These are phyloP conservation scores for Mimachlamys varia DNA, from an alignment of 2,888 invertebrate species.

Conservation along the genomic window DNA sequence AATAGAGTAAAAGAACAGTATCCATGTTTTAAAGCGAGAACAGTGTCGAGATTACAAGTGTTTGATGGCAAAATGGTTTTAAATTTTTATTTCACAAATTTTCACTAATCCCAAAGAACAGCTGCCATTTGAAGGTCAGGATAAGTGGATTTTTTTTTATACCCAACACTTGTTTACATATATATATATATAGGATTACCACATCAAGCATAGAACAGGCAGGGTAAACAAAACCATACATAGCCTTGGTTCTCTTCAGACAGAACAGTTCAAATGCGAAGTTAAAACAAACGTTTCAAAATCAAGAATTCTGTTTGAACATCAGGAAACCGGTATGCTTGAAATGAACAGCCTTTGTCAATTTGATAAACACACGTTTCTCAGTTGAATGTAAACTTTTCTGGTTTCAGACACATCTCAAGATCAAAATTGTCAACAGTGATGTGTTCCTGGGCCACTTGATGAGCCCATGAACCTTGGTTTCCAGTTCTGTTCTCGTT, in stretches of 20 bases:
- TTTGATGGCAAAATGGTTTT: not conserved
- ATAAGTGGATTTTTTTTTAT: not conserved
- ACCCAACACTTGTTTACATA: not conserved
- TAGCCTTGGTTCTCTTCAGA: not conserved
- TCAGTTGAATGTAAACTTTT: not conserved
- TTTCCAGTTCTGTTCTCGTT: not conserved
- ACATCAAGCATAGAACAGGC: not conserved
- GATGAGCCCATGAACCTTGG: not conserved
- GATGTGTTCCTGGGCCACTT: not conserved
- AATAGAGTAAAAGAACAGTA: too few species aligned
- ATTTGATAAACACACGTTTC: not conserved
- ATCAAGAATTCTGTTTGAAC: not conserved
- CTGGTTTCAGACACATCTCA: constrained; percentile 1
- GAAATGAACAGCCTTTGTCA: not conserved
- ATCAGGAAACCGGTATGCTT: not conserved
- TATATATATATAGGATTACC: not conserved
- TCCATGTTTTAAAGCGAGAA: not conserved
- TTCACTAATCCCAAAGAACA: not conserved
- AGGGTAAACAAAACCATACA: not conserved
- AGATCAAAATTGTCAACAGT: not conserved
- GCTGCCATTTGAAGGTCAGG: not conserved
- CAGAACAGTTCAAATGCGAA: not conserved
- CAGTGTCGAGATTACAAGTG: not conserved
- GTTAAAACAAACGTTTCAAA: not conserved
- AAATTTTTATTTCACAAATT: not conserved